Evolutionary conservation across 2,888 invertebrate species (phyloP).

Genomic region (Ptilodon capucinus): DNA sequence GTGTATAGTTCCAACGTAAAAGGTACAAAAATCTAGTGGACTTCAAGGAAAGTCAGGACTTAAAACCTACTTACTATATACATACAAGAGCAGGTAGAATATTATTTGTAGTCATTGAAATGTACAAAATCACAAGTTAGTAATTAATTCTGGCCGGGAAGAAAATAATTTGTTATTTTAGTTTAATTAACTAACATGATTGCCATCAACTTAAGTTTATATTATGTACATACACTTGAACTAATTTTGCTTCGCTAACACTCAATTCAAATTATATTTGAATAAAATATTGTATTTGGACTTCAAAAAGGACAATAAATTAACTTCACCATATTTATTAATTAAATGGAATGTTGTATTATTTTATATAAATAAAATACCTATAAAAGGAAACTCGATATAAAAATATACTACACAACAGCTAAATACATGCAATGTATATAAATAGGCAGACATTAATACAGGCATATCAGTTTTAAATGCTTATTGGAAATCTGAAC

Average conservation of each 20-base stretch:
- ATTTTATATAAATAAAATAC: conserved; percentile 27
- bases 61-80: too few species aligned
- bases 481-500: conserved; percentile 16
- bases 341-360: conserved; percentile 31
- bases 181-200: too few species aligned
- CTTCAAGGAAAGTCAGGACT: neutral
- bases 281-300: neutral
- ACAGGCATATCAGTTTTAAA: conserved; percentile 18
- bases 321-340: conserved; percentile 6
- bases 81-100: too few species aligned
- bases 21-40: neutral
- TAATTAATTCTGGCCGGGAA: neutral
- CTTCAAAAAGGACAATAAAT: neutral
- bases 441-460: conserved; percentile 21
- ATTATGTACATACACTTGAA: neutral
- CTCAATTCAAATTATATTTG: neutral
- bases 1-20: neutral
- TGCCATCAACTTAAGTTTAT: too few species aligned
- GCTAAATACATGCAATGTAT: conserved; percentile 20
- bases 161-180: neutral
- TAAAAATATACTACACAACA: conserved; percentile 30
- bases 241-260: neutral
- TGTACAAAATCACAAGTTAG: too few species aligned
- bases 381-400: conserved; percentile 25
- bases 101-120: too few species aligned